Base-by-base conservation (phyloP, 2,888 invertebrate species). In the Incurvaria masculella region DNA sequence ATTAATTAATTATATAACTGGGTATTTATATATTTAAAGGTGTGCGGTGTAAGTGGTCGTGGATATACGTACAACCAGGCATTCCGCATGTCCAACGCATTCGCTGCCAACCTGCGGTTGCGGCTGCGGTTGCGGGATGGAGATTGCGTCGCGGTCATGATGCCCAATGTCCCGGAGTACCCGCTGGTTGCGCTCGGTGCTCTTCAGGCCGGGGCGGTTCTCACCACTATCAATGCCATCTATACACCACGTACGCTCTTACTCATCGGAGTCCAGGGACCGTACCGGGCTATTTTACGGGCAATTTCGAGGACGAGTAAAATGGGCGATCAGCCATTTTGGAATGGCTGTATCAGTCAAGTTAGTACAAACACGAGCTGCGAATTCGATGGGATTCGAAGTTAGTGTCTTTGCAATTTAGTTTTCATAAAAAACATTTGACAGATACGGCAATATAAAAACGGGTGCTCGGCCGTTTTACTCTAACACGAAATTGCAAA, bases 131-230 rank as follows among this genome's bases (percentile, higher is more conserved):
- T 90, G 14, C 68, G 68, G 46, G 80, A 82, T 53, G 85, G 86
- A 0, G 88, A 91, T 58, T 80, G 86, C 0, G 64, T 91, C 1
- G 87, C 86, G 1, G 57, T 92, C 5, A 81, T 89, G 59, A 61
- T 91, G 48, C 89, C 90, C 1, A 93, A 93, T 63, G 59, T 85
- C 20, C 91, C 91, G 0, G 92, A 93, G 65, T 88, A 81, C 59
- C 82, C 86, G 0, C 69, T 90, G 14, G 80, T 84, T 2, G 63
- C 82, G 10, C 60, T 89, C 58, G 91, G 89, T 0, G 78, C 83
- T 21, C 58, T 88, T 23, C 85, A 85, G 57, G 90, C 89, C 41
- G 89, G 88, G 1, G 71, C 87, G 1, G 60, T 84, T 11, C 81
- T 87, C 2, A 88, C 90, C 0, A 85, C 88, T 0, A 74, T 91